A percentile compares a stretch with the other conserved stretches of the same genome.
phyloP scores from a whole-genome alignment of 92 coral and sea anemone species.

The Palythoa heliodiscus region DNA sequence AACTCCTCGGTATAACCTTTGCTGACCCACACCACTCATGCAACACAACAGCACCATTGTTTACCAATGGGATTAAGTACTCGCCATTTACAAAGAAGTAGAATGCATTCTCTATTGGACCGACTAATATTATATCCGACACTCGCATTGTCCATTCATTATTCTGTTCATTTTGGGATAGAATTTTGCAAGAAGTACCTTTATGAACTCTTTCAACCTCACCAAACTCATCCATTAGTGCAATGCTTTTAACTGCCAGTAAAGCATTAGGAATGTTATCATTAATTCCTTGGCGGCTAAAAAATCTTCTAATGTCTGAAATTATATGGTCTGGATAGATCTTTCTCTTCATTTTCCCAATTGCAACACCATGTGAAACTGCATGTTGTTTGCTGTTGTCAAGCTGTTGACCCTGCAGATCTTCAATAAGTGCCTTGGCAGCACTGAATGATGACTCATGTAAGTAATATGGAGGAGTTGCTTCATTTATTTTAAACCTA shows the following conservation, averaged over 20 bases:
- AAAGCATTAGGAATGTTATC: neutral
- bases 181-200: constrained; percentile 3
- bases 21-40: neutral
- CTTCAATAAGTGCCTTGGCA: neutral
- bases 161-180: neutral
- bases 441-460: neutral
- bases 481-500: neutral
- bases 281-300: constrained; percentile 30
- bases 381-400: neutral
- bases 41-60: neutral
- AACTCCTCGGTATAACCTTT: neutral
- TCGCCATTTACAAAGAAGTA: neutral
- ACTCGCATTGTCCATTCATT: neutral
- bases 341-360: neutral
- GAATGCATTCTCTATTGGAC: neutral
- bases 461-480: neutral
- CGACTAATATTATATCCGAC: neutral
- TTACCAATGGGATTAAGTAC: neutral
- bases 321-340: neutral
- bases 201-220: neutral
- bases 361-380: neutral
- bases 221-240: neutral
- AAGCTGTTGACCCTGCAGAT: neutral
- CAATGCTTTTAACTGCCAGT: neutral
- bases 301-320: constrained; percentile 48